A percentile compares a stretch with the other conserved stretches of the same genome.
Evolutionary conservation across 2,888 invertebrate genomes (phyloP).

Genomic region (Cylloceria caligata): DNA sequence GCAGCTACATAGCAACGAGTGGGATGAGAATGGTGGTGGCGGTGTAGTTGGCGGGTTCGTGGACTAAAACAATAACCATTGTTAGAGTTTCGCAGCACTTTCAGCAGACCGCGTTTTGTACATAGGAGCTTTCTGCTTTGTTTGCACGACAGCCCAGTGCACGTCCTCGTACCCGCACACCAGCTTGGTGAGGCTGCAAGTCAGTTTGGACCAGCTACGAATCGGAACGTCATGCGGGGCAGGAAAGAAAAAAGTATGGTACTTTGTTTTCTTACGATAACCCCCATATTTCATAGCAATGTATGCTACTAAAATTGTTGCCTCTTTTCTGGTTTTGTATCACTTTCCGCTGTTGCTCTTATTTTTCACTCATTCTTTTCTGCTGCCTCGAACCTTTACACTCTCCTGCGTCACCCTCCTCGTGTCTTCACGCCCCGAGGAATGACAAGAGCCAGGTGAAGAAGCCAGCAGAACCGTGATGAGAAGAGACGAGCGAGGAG

Average conservation of each 20-base stretch:
- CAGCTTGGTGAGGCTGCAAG: conserved; percentile 16
- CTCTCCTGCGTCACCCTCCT: conserved; percentile 1
- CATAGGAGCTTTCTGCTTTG: conserved; percentile 58
- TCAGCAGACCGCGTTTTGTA: conserved; percentile 52
- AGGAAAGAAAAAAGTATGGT: conserved; percentile 6
- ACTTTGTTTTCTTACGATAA: conserved; percentile 1
- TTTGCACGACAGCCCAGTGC: conserved; percentile 41
- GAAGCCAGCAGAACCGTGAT: background rate
- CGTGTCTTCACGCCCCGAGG: conserved; percentile 5
- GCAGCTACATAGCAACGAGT: conserved; percentile 67
- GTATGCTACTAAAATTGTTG: background rate
- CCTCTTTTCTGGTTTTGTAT: background rate
- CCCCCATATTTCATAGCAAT: background rate
- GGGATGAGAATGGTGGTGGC: background rate
- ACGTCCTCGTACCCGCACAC: conserved; percentile 15
- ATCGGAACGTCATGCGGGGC: conserved; percentile 18
- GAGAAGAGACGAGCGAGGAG: background rate
- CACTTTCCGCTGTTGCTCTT: background rate
- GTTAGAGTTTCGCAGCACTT: conserved; percentile 72
- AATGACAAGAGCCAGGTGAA: conserved; percentile 25
- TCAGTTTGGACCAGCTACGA: conserved; percentile 4
- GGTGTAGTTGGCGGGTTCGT: conserved; percentile 50
- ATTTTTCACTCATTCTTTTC: background rate
- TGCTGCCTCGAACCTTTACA: conserved; percentile 8
- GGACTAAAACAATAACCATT: conserved; percentile 76